Base-by-base conservation (phyloP, 1,140 invertebrate species). In the Dufourea novaeangliae region DNA sequence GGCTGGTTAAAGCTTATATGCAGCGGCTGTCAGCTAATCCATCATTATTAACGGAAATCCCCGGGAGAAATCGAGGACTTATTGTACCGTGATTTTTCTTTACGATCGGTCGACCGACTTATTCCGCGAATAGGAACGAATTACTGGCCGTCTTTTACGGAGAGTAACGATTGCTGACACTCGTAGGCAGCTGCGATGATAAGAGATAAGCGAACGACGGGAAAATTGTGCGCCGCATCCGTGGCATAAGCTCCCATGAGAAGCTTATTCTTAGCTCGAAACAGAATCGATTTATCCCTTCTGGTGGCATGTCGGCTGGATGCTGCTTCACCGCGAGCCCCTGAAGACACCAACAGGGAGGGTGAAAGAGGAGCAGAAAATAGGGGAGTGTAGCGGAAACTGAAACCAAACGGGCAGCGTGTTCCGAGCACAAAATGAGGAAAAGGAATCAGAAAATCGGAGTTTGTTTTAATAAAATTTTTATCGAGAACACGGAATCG, bases 201-300 rank as follows among this genome's bases (percentile, higher is more conserved):
- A 73, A 57, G 50, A 50, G 70, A 63, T 50, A 67, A 41, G 39
- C 62, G 41, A n/a, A 61, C 34, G n/a, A 54, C 17, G 8, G 25
- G 27, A 27, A 59, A 41, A 50, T 20, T 61, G 25, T 61, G 52
- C 46, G 14, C 39, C 57, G 50, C 44, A 71, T 32, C 52, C 62
- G 77, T 50, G 66, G 61, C 44, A 77, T 79, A 75, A 75, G 84
- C 73, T 83, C 74, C 80, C 64, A 69, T 32, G 81, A 86, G 84
- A 52, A 79, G 72, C 82, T 77, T 87, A 87, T 87, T 87, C 86
- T 86, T 87, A 87, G 85, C 82, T 64, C 29, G 56, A 84, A 86
- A 82, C 72, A 80, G 75, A 86, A 87, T 87, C 85, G 84, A 87
- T 87, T 86, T 83, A 82, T 87, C 82, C 76, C 82, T 82, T 78